Percentiles rank a stretch among this genome's conserved stretches.
Evolutionary conservation across 2,113 vertebrate species (phyloP).

Genomic region (Hippocampus abdominalis): DNA sequence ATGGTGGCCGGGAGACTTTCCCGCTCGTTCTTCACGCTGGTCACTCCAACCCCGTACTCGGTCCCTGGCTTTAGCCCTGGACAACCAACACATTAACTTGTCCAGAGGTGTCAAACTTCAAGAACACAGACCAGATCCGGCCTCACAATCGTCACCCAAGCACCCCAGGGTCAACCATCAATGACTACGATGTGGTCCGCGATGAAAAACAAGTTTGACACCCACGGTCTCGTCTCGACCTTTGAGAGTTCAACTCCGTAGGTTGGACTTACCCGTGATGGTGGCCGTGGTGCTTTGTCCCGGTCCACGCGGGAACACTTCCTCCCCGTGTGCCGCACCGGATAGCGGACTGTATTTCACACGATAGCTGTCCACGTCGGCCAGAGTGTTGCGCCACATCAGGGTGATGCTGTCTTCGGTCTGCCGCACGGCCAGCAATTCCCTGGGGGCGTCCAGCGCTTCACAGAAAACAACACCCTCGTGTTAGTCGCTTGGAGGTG

Average conservation of each 20-base stretch:
- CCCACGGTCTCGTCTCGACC: neutral
- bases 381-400: slow-evolving; percentile 86
- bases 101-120: neutral
- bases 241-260: neutral
- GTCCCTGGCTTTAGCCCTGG: slow-evolving; percentile 87
- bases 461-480: neutral
- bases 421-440: slow-evolving; percentile 78
- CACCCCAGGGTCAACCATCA: neutral
- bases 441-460: slow-evolving; percentile 79
- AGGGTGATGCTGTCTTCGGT: slow-evolving; percentile 85
- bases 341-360: slow-evolving; percentile 90
- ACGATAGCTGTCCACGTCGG: slow-evolving; percentile 75
- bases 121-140: neutral
- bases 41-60: slow-evolving; percentile 93
- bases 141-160: neutral
- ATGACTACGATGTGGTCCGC: neutral
- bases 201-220: neutral
- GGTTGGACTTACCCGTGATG: slow-evolving; percentile 75
- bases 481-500: neutral
- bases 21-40: slow-evolving; percentile 82
- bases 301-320: slow-evolving; percentile 74
- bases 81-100: neutral
- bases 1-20: slow-evolving; percentile 89
- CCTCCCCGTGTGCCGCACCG: slow-evolving; percentile 81
- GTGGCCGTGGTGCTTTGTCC: slow-evolving; percentile 77